phyloP scores from a whole-genome alignment of 2,888 invertebrate genomes.

The Euproctis similis region DNA sequence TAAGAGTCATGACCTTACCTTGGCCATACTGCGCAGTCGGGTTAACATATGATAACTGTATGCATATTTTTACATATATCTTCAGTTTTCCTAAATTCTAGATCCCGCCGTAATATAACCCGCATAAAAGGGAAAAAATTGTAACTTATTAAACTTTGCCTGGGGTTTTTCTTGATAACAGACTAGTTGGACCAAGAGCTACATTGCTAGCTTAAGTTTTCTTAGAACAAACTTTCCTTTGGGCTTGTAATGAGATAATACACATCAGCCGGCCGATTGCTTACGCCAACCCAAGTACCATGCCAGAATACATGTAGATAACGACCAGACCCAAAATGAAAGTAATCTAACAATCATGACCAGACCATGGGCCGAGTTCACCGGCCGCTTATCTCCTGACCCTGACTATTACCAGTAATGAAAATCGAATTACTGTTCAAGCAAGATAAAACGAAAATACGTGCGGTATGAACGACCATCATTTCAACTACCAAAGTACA shows the following conservation, averaged over 20 bases:
- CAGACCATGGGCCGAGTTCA: conserved; percentile 32
- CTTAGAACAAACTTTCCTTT: conserved; percentile 25
- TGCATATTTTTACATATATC: too few species aligned
- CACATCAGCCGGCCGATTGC: conserved; percentile 29
- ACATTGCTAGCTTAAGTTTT: conserved; percentile 26
- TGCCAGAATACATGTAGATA: conserved; percentile 45
- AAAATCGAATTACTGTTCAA: conserved; percentile 63
- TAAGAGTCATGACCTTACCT: too few species aligned
- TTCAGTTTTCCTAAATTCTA: too few species aligned
- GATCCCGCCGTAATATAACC: too few species aligned
- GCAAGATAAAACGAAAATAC: conserved; percentile 51
- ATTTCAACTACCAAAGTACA: conserved; percentile 30
- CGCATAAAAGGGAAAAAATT: too few species aligned
- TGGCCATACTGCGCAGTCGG: too few species aligned
- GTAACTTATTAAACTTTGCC: too few species aligned
- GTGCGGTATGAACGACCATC: conserved; percentile 32
- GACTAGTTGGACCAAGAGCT: conserved; percentile 21
- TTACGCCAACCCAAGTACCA: conserved; percentile 21
- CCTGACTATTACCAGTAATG: conserved; percentile 55
- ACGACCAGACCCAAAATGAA: conserved; percentile 38
- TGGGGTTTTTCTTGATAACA: too few species aligned
- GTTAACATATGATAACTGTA: too few species aligned
- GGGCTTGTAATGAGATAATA: conserved; percentile 42
- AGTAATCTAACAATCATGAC: conserved; percentile 48
- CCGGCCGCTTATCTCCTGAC: conserved; percentile 46